These are phyloP conservation scores for Umimayanthus chanpuru DNA, from an alignment of 92 coral and sea anemone genomes.

Conservation along the genomic window DNA sequence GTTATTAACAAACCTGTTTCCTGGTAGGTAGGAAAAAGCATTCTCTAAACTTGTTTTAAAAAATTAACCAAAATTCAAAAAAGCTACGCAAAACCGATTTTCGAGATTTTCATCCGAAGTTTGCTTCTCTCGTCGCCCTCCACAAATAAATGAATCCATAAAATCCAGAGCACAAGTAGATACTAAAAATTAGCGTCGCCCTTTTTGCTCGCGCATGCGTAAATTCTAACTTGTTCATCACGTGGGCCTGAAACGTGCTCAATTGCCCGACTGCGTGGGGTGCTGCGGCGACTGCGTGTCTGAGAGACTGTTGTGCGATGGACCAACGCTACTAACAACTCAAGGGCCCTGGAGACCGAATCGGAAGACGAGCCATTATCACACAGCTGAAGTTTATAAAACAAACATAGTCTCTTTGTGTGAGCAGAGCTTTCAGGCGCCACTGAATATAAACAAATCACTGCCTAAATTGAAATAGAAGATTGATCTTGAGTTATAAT, in stretches of 20 bases:
- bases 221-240: not conserved
- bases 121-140: not conserved
- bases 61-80: not conserved
- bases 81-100: not conserved
- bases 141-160: not conserved
- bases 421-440: not conserved
- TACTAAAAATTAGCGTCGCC: not conserved
- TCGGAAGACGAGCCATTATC: slow-evolving; percentile 6
- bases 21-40: no score
- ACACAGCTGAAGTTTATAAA: slow-evolving; percentile 7
- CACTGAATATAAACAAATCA: no score
- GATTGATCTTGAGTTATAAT: no score
- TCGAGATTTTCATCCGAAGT: no score
- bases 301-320: not conserved
- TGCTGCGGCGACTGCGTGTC: slow-evolving; percentile 19
- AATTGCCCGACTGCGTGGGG: slow-evolving; percentile 3
- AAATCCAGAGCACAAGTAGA: no score
- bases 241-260: slow-evolving; percentile 3
- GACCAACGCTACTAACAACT: slow-evolving; percentile 23
- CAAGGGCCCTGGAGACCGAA: not conserved
- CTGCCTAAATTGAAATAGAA: no score
- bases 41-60: no score
- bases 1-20: no score
- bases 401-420: not conserved
- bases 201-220: not conserved